A percentile compares a stretch with the other conserved stretches of the same genome.
Conservation (phyloP, 2,113 vertebrate species). For the Dendrocopos noguchii region DNA sequence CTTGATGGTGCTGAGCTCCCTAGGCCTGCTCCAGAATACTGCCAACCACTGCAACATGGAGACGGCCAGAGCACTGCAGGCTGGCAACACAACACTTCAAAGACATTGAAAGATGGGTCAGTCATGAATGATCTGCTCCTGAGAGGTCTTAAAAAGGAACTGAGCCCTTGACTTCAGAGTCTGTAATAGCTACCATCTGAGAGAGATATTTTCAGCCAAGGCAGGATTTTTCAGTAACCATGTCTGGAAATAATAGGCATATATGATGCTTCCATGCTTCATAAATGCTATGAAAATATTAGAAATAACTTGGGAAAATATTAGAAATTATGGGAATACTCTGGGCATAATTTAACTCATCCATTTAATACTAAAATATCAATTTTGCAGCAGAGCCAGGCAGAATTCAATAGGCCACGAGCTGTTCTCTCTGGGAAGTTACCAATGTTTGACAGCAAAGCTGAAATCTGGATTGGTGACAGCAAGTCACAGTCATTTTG, state of each 20-base stretch:
- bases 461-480: neutral
- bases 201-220: neutral
- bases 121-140: neutral
- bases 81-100: neutral
- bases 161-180: neutral
- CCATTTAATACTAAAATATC: neutral
- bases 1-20: neutral
- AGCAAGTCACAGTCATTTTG: neutral
- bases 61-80: neutral
- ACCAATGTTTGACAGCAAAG: accelerated
- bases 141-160: neutral
- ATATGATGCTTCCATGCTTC: neutral
- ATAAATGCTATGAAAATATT: neutral
- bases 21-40: neutral
- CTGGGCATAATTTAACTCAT: neutral
- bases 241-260: neutral
- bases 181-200: neutral
- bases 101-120: neutral
- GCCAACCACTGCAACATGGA: neutral
- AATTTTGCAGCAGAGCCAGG: neutral
- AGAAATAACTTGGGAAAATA: neutral
- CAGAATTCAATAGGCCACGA: neutral
- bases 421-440: neutral
- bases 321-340: neutral
- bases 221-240: neutral